Evolutionary conservation across 2,888 invertebrate genomes (phyloP), one percentile per base, ranked within the genome.

Genomic region (Hoplodrina blanda): DNA sequence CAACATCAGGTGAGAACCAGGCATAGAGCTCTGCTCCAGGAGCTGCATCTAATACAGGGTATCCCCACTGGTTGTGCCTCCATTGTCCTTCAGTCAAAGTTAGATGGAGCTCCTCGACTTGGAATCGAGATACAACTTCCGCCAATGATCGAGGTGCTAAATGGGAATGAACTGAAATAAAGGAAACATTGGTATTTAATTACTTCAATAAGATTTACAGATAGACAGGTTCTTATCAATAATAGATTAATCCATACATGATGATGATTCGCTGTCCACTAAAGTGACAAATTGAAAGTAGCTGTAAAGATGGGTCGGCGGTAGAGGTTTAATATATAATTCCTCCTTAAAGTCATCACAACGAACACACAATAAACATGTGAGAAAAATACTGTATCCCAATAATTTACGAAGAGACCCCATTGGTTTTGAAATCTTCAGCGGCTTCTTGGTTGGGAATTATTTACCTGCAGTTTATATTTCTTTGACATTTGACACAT

Each of bases 1-100:
- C 82, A 2, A 97, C 97, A 69, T 97, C 94, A 25, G 96, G 92
- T 74, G 97, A 96, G 89, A 99, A 99, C 99, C 99, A 99, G 0
- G 98, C 98, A 97, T 98, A 98, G 0, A 99, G 96, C 92, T 99
- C 99, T 2, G 99, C 99, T 8, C 99, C 99, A 1, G 99, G 98
- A 0, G 99, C 98, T 4, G 99, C 98, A 91, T 98, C 98, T 15
- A 97, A 93, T 41, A 98, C 97, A 4, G 99, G 99, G 94, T 99
- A 99, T 0, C 99, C 99, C 99, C 99, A 99, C 68, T 97, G 97
- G 82, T 98, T 97, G 91, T 99, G 98, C 76, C 98, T 97, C 99
- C 99, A 99, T 67, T 98, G 96, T 0, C 99, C 99, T 92, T 99
- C 98, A 0, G 99, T 99, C 71, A 99, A 96, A 69, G 98, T 98